Conservation (phyloP, 2,113 vertebrate genomes). For the Petrocephalus microphthalmus region DNA sequence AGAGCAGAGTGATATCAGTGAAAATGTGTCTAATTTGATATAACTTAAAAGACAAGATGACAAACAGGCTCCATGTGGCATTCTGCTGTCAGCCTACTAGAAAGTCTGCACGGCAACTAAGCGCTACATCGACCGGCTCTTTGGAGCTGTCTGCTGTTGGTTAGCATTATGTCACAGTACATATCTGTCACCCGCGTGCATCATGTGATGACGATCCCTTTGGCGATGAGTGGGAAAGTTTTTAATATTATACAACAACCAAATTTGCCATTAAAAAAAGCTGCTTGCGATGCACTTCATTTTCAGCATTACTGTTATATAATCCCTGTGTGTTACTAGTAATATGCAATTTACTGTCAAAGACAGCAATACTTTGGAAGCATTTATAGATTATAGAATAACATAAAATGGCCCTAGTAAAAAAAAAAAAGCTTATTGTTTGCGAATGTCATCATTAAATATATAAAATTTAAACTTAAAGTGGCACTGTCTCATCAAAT, state of each 20-base stretch:
- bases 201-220: not conserved
- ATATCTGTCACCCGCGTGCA: not conserved
- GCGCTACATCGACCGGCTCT: not conserved
- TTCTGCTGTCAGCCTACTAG: not conserved
- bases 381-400: slow-evolving; percentile 36
- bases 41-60: not conserved
- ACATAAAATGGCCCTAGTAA: slow-evolving; percentile 45
- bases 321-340: not conserved
- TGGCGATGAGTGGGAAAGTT: not conserved
- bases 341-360: not conserved
- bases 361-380: not conserved
- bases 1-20: not conserved
- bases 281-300: not conserved
- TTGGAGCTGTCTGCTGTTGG: not conserved
- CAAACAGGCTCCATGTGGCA: not conserved
- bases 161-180: not conserved
- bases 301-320: not conserved
- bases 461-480: slow-evolving; percentile 94
- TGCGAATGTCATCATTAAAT: slow-evolving; percentile 67
- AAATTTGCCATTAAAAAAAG: not conserved
- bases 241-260: not conserved
- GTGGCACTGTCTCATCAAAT: slow-evolving; percentile 99
- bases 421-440: slow-evolving; percentile 57
- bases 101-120: not conserved
- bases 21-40: not conserved